Conservation (phyloP, 2,797 vertebrate genomes). For the Sternotherus odoratus region DNA sequence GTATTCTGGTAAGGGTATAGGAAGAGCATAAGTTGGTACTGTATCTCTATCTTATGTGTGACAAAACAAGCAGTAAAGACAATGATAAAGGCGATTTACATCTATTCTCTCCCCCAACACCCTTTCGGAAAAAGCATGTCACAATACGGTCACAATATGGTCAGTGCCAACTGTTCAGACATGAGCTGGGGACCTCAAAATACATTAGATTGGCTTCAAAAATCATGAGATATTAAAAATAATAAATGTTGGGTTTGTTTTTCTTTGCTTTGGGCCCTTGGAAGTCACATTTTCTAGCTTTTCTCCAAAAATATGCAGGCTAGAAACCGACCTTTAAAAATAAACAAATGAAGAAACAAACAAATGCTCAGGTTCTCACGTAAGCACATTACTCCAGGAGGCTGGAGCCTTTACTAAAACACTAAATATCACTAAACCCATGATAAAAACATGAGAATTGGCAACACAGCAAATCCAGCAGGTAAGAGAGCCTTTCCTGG, state of each 20-base stretch:
- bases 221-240: background rate
- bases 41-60: background rate
- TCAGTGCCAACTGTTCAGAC: background rate
- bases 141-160: background rate
- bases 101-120: fast-evolving
- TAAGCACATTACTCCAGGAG: background rate
- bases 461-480: background rate
- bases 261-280: background rate
- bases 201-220: background rate
- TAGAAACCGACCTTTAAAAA: background rate
- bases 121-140: background rate
- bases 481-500: background rate
- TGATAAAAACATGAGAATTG: background rate
- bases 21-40: background rate
- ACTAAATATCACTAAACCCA: background rate
- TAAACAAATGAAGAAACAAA: background rate
- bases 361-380: background rate
- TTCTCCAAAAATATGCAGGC: background rate
- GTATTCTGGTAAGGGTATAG: background rate
- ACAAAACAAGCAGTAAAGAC: background rate
- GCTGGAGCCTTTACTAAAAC: background rate
- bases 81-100: background rate
- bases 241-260: background rate
- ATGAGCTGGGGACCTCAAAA: background rate
- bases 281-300: background rate